Base-by-base conservation (phyloP, 2,888 invertebrate genomes). In the Drosophila picticornis region DNA sequence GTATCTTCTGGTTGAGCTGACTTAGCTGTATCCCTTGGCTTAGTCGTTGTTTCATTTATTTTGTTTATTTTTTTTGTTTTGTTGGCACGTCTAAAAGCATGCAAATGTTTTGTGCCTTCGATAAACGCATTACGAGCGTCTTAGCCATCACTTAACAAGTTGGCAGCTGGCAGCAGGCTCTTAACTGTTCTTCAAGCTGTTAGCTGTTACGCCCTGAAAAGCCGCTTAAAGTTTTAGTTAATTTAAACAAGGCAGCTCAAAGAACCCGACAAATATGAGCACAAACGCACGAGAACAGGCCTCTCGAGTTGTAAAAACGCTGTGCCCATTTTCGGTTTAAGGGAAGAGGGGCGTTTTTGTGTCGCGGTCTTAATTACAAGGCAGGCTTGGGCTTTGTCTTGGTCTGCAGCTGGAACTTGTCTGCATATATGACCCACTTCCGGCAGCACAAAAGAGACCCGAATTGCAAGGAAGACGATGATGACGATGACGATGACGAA, bases 391-490 rank as follows among this genome's bases (percentile, higher is more conserved):
- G 56, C 81, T 89, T 90, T 85, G 87, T 85, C 81, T 84, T 84
- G 75, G 66, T 55, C 72, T 51, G 64, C 50, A 59, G 46, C 63
- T 67, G 74, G 48, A 75, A 65, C 88, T 64, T 63, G 48, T 43
- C 56, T 76, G 77, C 80, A 79, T 81, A 81, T 90, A 77, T 88
- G 91, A 88, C 87, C 87, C 90, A 88, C 91, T 77, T 88, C 90
- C 87, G 87, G 87, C 57, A 56, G 65, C 73, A 90, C 90, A 86
- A 90, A 88, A 75, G 74, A 70, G 72, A 31, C 62, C 72, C 80
- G 60, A 84, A 87, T 81, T 72, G 85, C 80, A 74, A 80, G 80
- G 56, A 81, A 74, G 70, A 67, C 50, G 69, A 57, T 29, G 46
- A 43, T 48, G 53, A 53, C 29, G 50, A 43, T 48, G 53, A 53